Evolutionary conservation across 2,888 invertebrate genomes (phyloP).

Genomic region (Latrodectus hesperus): DNA sequence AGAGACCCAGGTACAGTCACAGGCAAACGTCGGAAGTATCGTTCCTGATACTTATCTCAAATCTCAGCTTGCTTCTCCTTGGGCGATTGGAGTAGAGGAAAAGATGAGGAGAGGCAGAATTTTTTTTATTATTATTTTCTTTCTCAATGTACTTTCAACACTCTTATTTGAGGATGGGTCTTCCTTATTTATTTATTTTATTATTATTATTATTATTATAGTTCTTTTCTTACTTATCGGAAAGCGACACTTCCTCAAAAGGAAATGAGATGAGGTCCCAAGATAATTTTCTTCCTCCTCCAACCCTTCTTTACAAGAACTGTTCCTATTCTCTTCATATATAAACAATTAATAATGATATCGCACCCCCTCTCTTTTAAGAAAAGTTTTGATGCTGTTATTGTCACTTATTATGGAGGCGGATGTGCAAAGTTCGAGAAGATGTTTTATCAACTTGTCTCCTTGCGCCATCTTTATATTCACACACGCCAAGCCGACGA

Average conservation of each 20-base stretch:
- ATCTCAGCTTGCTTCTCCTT: constrained; percentile 54
- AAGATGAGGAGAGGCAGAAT: not conserved
- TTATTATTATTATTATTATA: too few species aligned
- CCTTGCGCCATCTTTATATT: too few species aligned
- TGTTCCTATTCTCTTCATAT: not conserved
- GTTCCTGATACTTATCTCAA: constrained; percentile 59
- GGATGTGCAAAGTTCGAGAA: too few species aligned
- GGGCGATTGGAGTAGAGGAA: not conserved
- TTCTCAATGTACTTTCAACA: constrained; percentile 3
- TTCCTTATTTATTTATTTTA: constrained; percentile 37
- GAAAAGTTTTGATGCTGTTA: not conserved
- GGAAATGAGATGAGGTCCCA: constrained; percentile 59
- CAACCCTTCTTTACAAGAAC: not conserved
- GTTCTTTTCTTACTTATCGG: constrained; percentile 55
- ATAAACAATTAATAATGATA: not conserved
- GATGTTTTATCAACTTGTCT: too few species aligned
- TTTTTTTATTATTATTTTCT: not conserved
- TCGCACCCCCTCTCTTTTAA: not conserved
- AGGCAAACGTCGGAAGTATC: constrained; percentile 50
- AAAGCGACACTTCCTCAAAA: constrained; percentile 56
- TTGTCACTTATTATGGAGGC: not conserved
- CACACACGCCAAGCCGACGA: too few species aligned
- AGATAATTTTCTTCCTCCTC: constrained; percentile 42
- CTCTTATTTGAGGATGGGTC: constrained; percentile 19
- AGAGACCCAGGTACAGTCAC: constrained; percentile 65